These are phyloP conservation scores for Aleiodes sp. DNA, from an alignment of 1,140 invertebrate genomes.

Conservation along the genomic window DNA sequence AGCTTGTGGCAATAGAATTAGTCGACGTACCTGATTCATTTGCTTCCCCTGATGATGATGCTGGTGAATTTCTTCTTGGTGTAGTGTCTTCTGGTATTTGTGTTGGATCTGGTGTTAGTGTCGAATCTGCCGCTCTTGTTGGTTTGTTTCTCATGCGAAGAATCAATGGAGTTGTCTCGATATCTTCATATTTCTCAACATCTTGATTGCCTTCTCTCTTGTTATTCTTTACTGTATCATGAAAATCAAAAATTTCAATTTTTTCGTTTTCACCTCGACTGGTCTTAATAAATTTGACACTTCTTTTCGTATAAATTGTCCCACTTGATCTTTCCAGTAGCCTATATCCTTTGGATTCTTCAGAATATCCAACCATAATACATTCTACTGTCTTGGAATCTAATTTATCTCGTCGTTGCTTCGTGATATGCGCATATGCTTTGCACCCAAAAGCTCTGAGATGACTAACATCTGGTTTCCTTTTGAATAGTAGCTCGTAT, in stretches of 20 bases:
- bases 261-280: neutral
- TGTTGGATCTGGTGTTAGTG: too few relatives aligned
- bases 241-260: too few relatives aligned
- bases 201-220: too few relatives aligned
- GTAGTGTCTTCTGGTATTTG: too few relatives aligned
- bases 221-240: too few relatives aligned
- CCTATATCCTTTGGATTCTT: slow-evolving; percentile 41
- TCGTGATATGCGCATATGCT: slow-evolving; percentile 42
- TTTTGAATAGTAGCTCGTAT: slow-evolving; percentile 40
- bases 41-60: too few relatives aligned
- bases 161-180: too few relatives aligned
- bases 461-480: slow-evolving; percentile 42
- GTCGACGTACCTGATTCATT: too few relatives aligned
- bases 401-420: slow-evolving; percentile 41
- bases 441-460: slow-evolving; percentile 49
- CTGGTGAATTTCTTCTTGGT: neutral
- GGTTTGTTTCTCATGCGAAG: too few relatives aligned
- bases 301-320: slow-evolving; percentile 1
- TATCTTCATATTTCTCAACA: too few relatives aligned
- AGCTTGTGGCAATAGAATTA: too few relatives aligned
- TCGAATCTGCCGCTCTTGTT: too few relatives aligned
- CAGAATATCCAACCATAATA: slow-evolving; percentile 40
- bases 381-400: slow-evolving; percentile 28
- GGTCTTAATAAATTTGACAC: neutral
- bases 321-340: slow-evolving; percentile 22